Evolutionary conservation across 1,140 invertebrate species (phyloP), one percentile per base, ranked within the genome.

Genomic region (Pseudomyrmex concolor): DNA sequence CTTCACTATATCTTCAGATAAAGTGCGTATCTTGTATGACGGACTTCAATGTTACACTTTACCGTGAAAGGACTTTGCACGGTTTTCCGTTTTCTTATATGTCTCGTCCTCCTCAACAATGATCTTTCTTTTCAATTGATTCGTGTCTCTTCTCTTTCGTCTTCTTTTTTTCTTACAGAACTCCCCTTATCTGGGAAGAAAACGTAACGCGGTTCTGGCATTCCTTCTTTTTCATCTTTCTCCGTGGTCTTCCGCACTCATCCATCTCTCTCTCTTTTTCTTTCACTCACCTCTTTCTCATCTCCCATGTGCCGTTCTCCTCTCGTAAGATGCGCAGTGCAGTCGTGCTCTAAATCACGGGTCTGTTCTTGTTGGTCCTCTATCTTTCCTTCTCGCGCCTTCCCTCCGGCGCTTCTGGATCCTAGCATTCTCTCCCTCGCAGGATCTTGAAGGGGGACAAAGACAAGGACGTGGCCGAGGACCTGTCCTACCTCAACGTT

Each of bases 311-410:
- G 74, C 25, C 70, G 77, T 68, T 25, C 77, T 76, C 62, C 70
- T 84, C 55, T 72, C 60, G 73, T 81, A 85, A 84, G 90, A 90
- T 88, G 84, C 83, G 84, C 87, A 86, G 76, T 86, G 86, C 82
- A 86, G 83, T 85, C 85, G 83, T 84, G 80, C 80, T 90, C 87
- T 91, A 91, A 91, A 91, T 91, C 90, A 91, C 89, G 67, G 73
- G 64, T 66, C 67, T 84, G 77, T 89, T 86, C 86, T 89, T 89
- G 83, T 87, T 89, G 82, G 71, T 70, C 45, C 84, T 83, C 85
- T 80, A 87, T 85, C 83, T 84, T 72, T 62, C 25, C 54, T 77
- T 43, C 34, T 34, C 34, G 34, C 34, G 34, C 34, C 34, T 34
- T 34, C 34, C 34, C 34, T 34, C 34, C 5, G 34, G 34, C 63